Evolutionary conservation across 1,140 invertebrate genomes (phyloP).

Genomic region (Chironomus tepperi): DNA sequence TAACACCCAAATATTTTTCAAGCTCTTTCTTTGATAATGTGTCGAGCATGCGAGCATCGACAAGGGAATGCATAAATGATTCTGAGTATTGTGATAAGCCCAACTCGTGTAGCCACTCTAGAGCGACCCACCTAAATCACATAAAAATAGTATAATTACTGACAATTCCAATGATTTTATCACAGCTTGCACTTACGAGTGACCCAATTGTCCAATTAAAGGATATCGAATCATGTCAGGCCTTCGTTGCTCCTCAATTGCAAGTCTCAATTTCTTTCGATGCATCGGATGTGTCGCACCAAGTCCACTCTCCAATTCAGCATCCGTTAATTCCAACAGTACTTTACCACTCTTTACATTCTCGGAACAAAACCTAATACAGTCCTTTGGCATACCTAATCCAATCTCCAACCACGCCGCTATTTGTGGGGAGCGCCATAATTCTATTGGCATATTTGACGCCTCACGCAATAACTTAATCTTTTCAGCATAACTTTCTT

Average conservation of each 20-base stretch:
- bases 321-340: conserved; percentile 77
- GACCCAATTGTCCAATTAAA: conserved; percentile 72
- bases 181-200: conserved; percentile 48
- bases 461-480: conserved; percentile 72
- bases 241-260: conserved; percentile 84
- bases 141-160: background rate
- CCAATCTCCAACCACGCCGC: conserved; percentile 89
- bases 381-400: conserved; percentile 89
- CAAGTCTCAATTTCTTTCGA: conserved; percentile 82
- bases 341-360: conserved; percentile 95
- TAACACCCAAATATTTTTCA: conserved; percentile 84
- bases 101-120: conserved; percentile 84
- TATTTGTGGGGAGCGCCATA: conserved; percentile 86
- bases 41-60: conserved; percentile 86
- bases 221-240: conserved; percentile 78
- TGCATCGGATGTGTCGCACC: conserved; percentile 86
- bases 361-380: conserved; percentile 68
- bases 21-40: conserved; percentile 87
- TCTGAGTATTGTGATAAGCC: conserved; percentile 83
- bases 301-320: conserved; percentile 77
- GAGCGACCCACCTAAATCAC: conserved; percentile 62
- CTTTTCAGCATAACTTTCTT: conserved; percentile 78
- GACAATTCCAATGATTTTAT: too few species aligned
- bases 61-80: conserved; percentile 78
- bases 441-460: conserved; percentile 75